Evolutionary conservation across 2,888 invertebrate species (phyloP).

Genomic region (Trichogramma evanescens): DNA sequence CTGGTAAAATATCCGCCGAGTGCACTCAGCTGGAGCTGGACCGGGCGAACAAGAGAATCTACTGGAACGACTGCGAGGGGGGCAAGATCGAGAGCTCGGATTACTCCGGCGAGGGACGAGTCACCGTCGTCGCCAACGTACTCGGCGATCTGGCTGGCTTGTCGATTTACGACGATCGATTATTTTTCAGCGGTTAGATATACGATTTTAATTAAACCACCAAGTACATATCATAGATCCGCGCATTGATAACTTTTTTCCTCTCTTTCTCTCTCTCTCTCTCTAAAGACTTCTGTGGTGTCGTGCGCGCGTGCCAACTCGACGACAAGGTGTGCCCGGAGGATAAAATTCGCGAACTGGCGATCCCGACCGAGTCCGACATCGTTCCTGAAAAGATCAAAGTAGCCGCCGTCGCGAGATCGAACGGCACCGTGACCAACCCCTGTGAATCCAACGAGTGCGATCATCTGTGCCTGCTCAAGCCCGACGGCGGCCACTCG

Average conservation of each 20-base stretch:
- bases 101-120: neutral
- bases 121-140: neutral
- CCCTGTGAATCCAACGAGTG: neutral
- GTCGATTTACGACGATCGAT: too few species aligned
- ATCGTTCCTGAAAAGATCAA: conserved; percentile 1
- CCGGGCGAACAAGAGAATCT: neutral
- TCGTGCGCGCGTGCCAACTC: neutral
- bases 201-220: too few species aligned
- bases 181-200: too few species aligned
- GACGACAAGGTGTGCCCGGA: neutral
- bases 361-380: neutral
- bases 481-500: neutral
- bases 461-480: neutral
- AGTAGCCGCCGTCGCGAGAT: too few species aligned
- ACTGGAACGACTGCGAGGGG: conserved; percentile 5
- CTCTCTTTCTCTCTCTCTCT: too few species aligned
- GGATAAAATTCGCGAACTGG: neutral
- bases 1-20: neutral
- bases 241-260: too few species aligned
- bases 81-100: conserved; percentile 4
- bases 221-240: too few species aligned
- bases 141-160: too few species aligned
- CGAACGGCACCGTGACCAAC: too few species aligned
- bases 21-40: neutral
- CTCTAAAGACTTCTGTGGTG: too few species aligned